Conservation (phyloP, 2,888 invertebrate genomes). For the Podotricha telesiphe region DNA sequence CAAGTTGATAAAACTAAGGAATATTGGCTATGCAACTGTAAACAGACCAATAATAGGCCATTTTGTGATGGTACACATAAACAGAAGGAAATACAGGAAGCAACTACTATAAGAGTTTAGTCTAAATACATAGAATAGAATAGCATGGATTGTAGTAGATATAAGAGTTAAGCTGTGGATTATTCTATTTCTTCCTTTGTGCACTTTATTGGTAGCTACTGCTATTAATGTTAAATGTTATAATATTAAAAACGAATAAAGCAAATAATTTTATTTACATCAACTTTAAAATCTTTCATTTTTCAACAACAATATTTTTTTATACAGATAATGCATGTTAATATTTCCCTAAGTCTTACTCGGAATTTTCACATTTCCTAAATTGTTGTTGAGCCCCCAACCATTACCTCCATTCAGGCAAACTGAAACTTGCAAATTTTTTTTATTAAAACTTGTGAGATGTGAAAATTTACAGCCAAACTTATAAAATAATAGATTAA, state of each 20-base stretch:
- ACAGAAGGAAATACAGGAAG: constrained; percentile 86
- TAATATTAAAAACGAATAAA: neutral
- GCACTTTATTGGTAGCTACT: neutral
- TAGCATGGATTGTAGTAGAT: neutral
- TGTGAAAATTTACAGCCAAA: too few relatives aligned
- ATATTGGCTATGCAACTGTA: constrained; percentile 99
- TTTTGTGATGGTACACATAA: constrained; percentile 99
- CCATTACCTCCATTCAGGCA: too few relatives aligned
- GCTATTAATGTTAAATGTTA: neutral
- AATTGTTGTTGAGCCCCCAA: too few relatives aligned
- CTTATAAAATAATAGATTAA: too few relatives aligned
- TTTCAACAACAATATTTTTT: too few relatives aligned
- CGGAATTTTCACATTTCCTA: too few relatives aligned
- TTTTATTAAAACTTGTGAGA: too few relatives aligned
- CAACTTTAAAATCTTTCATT: neutral
- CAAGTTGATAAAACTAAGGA: constrained; percentile 93
- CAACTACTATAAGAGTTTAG: constrained; percentile 56
- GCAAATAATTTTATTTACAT: neutral
- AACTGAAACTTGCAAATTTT: too few relatives aligned
- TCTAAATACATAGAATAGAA: neutral
- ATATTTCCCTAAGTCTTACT: too few relatives aligned
- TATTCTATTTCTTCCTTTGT: neutral
- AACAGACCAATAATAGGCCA: constrained; percentile 95
- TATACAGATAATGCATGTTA: too few relatives aligned
- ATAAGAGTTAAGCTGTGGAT: constrained; percentile 6